A percentile compares a stretch with the other conserved stretches of the same genome.
phyloP scores from a whole-genome alignment of 1,140 invertebrate genomes.

The Vanessa atalanta region DNA sequence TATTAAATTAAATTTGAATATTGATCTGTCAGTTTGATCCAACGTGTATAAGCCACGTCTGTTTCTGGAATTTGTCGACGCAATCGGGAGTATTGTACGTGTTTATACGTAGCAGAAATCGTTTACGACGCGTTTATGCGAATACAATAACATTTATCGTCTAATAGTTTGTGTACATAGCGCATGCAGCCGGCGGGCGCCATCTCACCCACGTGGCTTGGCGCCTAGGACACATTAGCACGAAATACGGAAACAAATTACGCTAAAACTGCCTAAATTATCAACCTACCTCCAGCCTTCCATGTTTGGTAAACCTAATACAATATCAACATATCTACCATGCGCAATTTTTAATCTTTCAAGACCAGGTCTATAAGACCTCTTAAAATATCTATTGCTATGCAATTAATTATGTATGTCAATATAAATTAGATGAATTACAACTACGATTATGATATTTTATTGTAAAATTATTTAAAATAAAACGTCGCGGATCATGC shows the following conservation, averaged over 20 bases:
- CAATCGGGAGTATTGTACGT: slow-evolving; percentile 6
- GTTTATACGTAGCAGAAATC: slow-evolving; percentile 17
- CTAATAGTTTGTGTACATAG: slow-evolving; percentile 36
- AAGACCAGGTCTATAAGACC: too few relatives aligned
- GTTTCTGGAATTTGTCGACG: slow-evolving; percentile 9
- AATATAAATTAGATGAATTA: too few relatives aligned
- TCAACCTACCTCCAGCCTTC: too few relatives aligned
- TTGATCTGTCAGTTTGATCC: neutral
- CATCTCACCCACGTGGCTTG: slow-evolving; percentile 33
- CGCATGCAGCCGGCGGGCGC: slow-evolving; percentile 29
- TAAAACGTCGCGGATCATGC: neutral
- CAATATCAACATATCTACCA: too few relatives aligned
- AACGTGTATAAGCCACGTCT: neutral
- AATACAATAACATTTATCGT: slow-evolving; percentile 38
- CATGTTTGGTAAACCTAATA: too few relatives aligned
- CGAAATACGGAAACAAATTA: slow-evolving; percentile 5
- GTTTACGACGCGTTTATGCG: slow-evolving; percentile 25
- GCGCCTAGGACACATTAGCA: slow-evolving; percentile 25
- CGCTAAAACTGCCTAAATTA: neutral
- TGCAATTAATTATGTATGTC: too few relatives aligned
- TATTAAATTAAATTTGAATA: neutral
- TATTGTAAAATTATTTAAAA: too few relatives aligned
- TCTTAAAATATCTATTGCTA: too few relatives aligned
- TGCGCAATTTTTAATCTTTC: too few relatives aligned
- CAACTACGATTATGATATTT: too few relatives aligned